Evolutionary conservation across 2,797 vertebrate species (phyloP), one percentile per base, ranked within the genome.

Genomic region (Mormyrus hasselquistii): DNA sequence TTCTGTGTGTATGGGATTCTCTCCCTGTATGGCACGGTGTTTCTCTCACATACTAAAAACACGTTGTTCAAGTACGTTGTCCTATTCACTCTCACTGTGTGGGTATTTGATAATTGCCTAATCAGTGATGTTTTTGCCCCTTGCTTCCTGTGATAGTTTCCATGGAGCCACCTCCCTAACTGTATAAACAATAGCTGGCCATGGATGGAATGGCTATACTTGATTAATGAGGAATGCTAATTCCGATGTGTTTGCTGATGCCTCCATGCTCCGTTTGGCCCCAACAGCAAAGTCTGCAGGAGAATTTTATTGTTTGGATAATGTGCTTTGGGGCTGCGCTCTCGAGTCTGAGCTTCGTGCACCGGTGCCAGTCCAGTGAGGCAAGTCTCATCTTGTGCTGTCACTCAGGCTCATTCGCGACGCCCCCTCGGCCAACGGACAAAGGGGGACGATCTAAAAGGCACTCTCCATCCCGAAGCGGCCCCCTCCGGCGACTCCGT

Each of bases 181-280:
- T 12, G 65, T 3, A 73, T 22, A 73, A 73, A 14, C 44, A 47
- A 5, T 84, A 12, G n/a, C 44, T 49, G 79, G 38, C 19, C 19
- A 83, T n/a, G 38, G 44, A 83, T 83, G 79, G 7, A 38, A 76
- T 19, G 34, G 34, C 16, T 8, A 16, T 44, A 19, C 16, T 49
- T 50, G 82, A 84, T 47, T 47, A 84, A 84, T n/a, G 41, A 50
- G 82, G n/a, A 50, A 84, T 22, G 82, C 47, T 84, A 84, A 84
- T 83, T 83, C 8, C 5, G 0, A 49, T 7, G 79, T 49, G 41
- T 47, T 49, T 25, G 38, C 9, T 2, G 79, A 83, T 47, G 44
- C 79, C 16, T 49, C 44, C 79, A 49, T 10, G 79, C 19, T 83
- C 16, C n/a, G 49, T 83, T 49, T 49, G 3, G 44, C 16, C 19